Base-by-base conservation (phyloP, 2,113 vertebrate species). In the Neofelis nebulosa region DNA sequence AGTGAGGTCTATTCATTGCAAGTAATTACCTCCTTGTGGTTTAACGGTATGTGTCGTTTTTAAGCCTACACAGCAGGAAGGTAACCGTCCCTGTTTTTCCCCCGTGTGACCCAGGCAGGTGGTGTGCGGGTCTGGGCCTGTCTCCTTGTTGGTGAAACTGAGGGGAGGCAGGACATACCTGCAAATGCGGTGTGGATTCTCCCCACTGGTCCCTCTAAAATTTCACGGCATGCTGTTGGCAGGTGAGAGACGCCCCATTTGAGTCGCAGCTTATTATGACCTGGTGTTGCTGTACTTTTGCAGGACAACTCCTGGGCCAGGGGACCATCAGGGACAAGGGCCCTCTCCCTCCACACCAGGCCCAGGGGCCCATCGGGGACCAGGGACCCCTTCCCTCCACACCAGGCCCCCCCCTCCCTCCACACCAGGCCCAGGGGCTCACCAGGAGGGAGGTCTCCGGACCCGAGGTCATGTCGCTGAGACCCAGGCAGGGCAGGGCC, bases 61-160 rank as follows among this genome's bases (percentile, higher is more conserved):
- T 7, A 7, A 45, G 41, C 12, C 0, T 31, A 5, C 19, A 0
- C 0, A 1, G 3, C 38, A 10, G 29, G 2, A 76, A 4, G 87
- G 31, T 0, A 4, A 19, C 7, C 0, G 2, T 31, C 68, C 1
- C 10, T 1, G n/a, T 4, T 1, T 18, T 16, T 14, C 2, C 33
- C 41, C 38, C 14, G 3, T 1, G 19, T 15, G 52, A 25, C 18
- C 7, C 1, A 3, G 7, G 19, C 50, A 68, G 0, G 2, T 1
- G 0, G 23, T 25, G n/a, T 8, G 41, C 38, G 25, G 41, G 41
- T 45, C 13, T 4, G 2, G 25, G 25, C 41, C 25, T 45, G 3
- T 76, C 6, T 76, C 13, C 73, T 76, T 76, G 38, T 5, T 45
- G 5, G 0, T 45, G 25, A 45, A 15, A 15, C 45, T 15, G 38